These are phyloP conservation scores for Mirounga angustirostris DNA, from an alignment of 2,113 vertebrate species.

Conservation along the genomic window DNA sequence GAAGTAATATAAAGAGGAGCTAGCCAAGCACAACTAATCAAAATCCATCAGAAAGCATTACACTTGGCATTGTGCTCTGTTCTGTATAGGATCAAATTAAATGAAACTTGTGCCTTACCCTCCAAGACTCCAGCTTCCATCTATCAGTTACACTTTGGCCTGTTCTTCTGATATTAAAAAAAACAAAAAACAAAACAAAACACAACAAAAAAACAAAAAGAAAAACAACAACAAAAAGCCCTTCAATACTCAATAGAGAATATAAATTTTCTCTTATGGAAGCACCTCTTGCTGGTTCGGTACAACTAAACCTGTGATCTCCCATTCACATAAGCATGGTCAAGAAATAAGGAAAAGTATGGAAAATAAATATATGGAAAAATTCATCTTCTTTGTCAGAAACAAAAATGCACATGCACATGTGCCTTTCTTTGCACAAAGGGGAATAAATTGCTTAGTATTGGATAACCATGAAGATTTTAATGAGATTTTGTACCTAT, in stretches of 20 bases:
- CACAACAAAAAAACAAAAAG: background rate
- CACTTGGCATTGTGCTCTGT: background rate
- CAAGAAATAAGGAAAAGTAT: background rate
- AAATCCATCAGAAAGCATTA: constrained; percentile 60
- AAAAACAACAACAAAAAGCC: background rate
- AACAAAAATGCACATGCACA: background rate
- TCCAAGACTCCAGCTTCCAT: background rate
- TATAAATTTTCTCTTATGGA: background rate
- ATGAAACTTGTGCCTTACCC: background rate
- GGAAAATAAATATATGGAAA: background rate
- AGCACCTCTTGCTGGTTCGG: background rate
- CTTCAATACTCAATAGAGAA: background rate
- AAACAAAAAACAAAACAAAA: background rate
- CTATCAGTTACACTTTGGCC: background rate
- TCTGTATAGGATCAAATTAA: constrained; percentile 54
- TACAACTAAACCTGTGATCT: background rate
- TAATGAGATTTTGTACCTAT: constrained; percentile 7
- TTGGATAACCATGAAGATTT: background rate
- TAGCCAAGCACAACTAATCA: constrained; percentile 62
- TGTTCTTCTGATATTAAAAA: background rate
- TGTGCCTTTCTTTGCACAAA: background rate
- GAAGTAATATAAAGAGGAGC: constrained; percentile 58
- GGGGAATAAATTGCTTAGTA: background rate
- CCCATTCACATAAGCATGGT: background rate
- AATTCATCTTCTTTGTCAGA: background rate